Base-by-base conservation (phyloP, 2,113 vertebrate genomes). In the Apistogramma diplotaenia region DNA sequence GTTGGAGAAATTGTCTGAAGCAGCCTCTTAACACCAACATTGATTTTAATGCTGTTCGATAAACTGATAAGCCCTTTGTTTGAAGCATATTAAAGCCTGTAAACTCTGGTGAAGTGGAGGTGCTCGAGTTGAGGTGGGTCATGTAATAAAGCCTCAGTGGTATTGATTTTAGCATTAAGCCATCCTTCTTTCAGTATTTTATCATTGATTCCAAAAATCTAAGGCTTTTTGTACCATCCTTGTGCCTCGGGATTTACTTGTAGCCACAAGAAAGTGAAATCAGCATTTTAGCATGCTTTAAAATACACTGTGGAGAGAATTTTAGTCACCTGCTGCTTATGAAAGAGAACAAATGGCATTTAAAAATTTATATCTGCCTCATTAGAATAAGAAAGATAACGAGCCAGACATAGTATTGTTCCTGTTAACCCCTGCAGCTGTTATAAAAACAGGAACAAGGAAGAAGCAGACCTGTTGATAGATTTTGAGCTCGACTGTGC, bases 331-430 rank as follows among this genome's bases (percentile, higher is more conserved):
- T 65, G 79, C n/a, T 75, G 54, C 31, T 43, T 72, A 84, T 81
- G 74, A 88, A 46, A 65, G 43, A 67, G 81, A 62, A 71, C 79
- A 88, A 76, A 79, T 76, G 23, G 57, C 57, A 51, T 57, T 84
- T 78, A 75, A 61, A 74, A 73, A 21, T 83, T 4, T 16, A 78
- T 33, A 61, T n/a, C 65, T 21, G 35, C 65, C 61, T 86, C 67
- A 72, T 84, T 82, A 83, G 29, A 81, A 79, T 80, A 72, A 74
- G 55, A 67, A n/a, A 56, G 6, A 29, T 49, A 15, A 46, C 19
- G 77, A 56, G 60, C 43, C 25, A 76, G 78, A 77, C 53, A 23
- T 27, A 16, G 61, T 65, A 23, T 37, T 76, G 62, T 19, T 33
- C 13, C 27, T 37, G 65, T 65, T 33, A 57, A 71, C 18, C 43